Evolutionary conservation across 2,888 invertebrate genomes (phyloP), one percentile per base, ranked within the genome.

Genomic region (Allophyes oxyacanthae): DNA sequence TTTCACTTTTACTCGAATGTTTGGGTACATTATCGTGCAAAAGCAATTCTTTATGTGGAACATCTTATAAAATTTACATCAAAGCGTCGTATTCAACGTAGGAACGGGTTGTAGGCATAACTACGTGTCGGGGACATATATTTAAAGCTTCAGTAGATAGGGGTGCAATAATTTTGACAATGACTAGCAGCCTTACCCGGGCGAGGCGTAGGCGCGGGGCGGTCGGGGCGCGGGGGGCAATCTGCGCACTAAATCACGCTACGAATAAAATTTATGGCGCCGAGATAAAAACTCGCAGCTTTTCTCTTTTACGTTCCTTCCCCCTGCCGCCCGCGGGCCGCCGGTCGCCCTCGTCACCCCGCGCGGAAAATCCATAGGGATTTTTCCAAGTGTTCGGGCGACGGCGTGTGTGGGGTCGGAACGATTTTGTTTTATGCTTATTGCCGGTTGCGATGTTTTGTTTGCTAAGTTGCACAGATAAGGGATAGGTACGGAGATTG

Each of bases 261-360:
- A 91, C 94, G 94, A 94, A 94, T 94, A 94, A 94, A 94, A 94
- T 94, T 94, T 94, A 94, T 94, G 94, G 94, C 91, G 92, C 92
- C 94, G 94, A 94, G 94, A 94, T 94, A 94, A 94, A 94, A 94
- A 94, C 94, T 94, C 94, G 94, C 94, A 94, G 94, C 94, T 94
- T 94, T 94, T 94, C 94, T 94, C 94, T 94, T 94, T 94, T 94
- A 94, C 93, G 93, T 93, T 92, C 92, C 90, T 92, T 91, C 89
- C 87, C 89, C 87, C 83, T 80, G 65, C 72, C 71, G 46, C 77
- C 75, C 72, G 69, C 78, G 57, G 72, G 68, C 78, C 69, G 67
- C 69, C 78, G 72, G 53, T 65, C 72, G 62, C 75, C 78, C 78
- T 73, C 78, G 72, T 75, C 79, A 69, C 85, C 84, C 87, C 87